Conservation (phyloP, 2,888 invertebrate species). For the Heteromurus nitidus region DNA sequence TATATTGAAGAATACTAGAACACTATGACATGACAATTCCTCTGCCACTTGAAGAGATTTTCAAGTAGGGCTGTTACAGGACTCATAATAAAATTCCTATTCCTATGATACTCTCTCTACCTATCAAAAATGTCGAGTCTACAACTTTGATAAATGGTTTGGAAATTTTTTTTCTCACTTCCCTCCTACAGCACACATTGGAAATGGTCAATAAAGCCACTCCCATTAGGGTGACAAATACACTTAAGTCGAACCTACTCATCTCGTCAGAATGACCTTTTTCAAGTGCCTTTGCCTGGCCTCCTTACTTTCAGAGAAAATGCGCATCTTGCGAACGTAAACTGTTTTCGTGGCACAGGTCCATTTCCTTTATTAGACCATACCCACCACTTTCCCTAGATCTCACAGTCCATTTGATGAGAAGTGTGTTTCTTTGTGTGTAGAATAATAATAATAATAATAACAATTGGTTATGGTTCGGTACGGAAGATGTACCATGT, state of each 20-base stretch:
- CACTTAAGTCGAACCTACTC: not conserved
- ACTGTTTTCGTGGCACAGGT: not conserved
- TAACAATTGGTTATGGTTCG: not conserved
- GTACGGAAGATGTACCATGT: not conserved
- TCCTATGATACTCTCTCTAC: too few species aligned
- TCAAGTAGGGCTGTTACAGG: not conserved
- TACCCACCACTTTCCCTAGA: not conserved
- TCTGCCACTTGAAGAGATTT: not conserved
- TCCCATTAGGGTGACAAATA: conserved; percentile 14
- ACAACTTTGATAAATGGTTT: conserved; percentile 2
- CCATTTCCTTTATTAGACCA: conserved; percentile 9
- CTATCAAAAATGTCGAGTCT: too few species aligned
- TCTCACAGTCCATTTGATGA: not conserved
- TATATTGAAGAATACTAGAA: not conserved
- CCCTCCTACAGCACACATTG: not conserved
- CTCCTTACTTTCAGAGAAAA: not conserved
- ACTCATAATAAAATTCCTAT: not conserved
- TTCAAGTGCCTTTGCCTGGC: not conserved
- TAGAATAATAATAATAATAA: not conserved
- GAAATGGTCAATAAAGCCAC: conserved; percentile 15
- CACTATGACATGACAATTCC: not conserved
- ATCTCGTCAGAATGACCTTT: not conserved
- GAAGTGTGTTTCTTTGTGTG: not conserved
- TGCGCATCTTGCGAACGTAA: not conserved
- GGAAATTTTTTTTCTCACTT: not conserved